These are phyloP conservation scores for Macquaria australasica DNA, from an alignment of 2,113 vertebrate species.

Conservation along the genomic window DNA sequence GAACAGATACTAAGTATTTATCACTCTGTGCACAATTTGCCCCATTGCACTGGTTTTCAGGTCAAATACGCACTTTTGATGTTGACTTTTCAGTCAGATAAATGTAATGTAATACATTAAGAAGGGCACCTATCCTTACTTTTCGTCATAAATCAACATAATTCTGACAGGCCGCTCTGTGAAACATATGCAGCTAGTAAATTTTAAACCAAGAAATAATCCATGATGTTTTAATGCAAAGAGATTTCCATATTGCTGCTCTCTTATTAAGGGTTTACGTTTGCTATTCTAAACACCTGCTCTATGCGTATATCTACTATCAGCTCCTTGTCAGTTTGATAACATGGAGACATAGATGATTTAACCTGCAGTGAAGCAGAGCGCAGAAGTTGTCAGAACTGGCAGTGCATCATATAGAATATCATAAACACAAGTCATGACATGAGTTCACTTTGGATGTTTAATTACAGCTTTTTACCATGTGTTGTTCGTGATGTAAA, in stretches of 20 bases:
- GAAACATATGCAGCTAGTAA: neutral
- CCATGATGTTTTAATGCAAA: neutral
- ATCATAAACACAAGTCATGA: neutral
- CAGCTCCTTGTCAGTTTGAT: constrained; percentile 27
- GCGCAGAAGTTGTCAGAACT: constrained; percentile 44
- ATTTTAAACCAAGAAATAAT: neutral
- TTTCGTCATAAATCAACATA: neutral
- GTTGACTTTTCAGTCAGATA: neutral
- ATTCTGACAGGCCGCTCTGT: neutral
- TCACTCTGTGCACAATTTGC: neutral
- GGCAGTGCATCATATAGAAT: constrained; percentile 1
- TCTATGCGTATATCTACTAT: neutral
- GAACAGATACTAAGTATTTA: constrained; percentile 6
- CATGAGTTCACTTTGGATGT: neutral
- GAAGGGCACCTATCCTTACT: neutral
- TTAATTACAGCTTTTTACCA: neutral
- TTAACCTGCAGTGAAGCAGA: constrained; percentile 44
- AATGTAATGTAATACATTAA: neutral
- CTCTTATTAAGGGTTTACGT: constrained; percentile 11
- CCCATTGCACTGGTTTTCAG: neutral
- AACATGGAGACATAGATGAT: constrained; percentile 32
- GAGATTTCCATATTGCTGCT: constrained; percentile 2
- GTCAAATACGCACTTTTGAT: neutral
- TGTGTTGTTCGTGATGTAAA: neutral
- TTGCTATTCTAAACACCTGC: constrained; percentile 18